Base-by-base conservation (phyloP, 2,888 invertebrate species). In the Nowickia ferox region DNA sequence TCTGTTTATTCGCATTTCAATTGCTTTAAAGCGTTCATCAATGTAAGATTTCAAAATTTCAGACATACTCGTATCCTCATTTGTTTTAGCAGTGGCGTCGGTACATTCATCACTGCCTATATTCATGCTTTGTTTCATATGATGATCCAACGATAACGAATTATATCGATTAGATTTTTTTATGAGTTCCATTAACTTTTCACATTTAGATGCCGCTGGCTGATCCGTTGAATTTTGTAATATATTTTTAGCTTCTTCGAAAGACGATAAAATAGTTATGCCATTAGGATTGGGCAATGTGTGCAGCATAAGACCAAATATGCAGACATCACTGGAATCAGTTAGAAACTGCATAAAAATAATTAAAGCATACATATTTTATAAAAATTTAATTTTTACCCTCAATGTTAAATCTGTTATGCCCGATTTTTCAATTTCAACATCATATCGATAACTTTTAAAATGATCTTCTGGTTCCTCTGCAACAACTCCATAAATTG, bases 281-380 rank as follows among this genome's bases (percentile, higher is more conserved):
- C 91, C 92, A 87, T 91, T 90, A 3, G 91, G 91, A 84, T 92
- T 91, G 0, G 91, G 90, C 0, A 89, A 89, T 13, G 90, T 88
- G 65, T 91, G 89, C 30, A 93, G 51, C 68, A 90, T 87, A n/a
- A 90, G 87, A 6, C 92, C 92, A 88, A 90, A 93, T 48, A 93
- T 87, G 74, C 93, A 92, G 42, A 93, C 86, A 84, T 92, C 91
- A 42, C 87, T 87, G 4, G 87, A 82, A 6, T 88, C 59, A 5
- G 91, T 89, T 9, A 92, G 85, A 57, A 92, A 63, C 90, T 90
- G 9, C 5, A 68, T 30, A 76, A 68, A 57, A 72, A 9, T 42
- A 9, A 65, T 55, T 71, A 17, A 38, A 42, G n/a, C 42, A n/a
- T 13, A 30, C 61, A 46, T 13, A 51, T 44, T 55, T 17, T n/a